A percentile compares a stretch with the other conserved stretches of the same genome.
Conservation (phyloP, 1,140 invertebrate species). For the Oryzaephilus surinamensis region DNA sequence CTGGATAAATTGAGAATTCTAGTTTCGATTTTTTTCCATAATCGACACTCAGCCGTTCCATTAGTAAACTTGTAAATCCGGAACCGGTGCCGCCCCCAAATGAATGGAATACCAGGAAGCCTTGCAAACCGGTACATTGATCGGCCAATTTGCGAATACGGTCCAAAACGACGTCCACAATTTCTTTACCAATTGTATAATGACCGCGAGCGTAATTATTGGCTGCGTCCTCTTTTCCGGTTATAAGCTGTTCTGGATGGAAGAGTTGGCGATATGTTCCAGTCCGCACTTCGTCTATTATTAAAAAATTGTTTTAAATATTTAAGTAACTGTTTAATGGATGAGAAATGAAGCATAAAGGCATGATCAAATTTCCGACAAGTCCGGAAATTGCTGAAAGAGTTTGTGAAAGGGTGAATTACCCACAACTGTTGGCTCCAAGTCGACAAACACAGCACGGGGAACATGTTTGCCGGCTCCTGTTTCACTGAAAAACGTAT, state of each 20-base stretch:
- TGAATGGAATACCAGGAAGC: constrained; percentile 76
- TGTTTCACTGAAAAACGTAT: constrained; percentile 76
- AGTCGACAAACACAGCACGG: constrained; percentile 51
- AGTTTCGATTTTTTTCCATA: constrained; percentile 67
- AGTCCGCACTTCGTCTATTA: constrained; percentile 58
- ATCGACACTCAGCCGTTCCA: constrained; percentile 65
- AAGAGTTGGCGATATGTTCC: constrained; percentile 62
- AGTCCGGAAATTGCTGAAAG: no score
- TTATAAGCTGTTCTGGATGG: constrained; percentile 65
- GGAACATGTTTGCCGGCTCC: constrained; percentile 65
- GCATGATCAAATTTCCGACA: no score
- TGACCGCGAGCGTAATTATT: constrained; percentile 79
- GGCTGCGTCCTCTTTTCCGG: constrained; percentile 70
- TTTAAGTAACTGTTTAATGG: no score
- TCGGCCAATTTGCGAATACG: constrained; percentile 62
- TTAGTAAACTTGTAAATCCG: constrained; percentile 67
- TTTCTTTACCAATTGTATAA: constrained; percentile 81
- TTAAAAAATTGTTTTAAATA: no score
- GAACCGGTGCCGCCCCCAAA: constrained; percentile 89
- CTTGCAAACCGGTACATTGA: constrained; percentile 67
- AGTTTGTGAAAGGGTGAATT: no score
- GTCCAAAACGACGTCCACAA: constrained; percentile 71
- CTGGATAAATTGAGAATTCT: constrained; percentile 69
- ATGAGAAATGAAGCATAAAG: no score
- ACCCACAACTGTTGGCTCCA: constrained; percentile 64